Base-by-base conservation (phyloP, 2,113 vertebrate genomes). In the Halichoerus grypus region DNA sequence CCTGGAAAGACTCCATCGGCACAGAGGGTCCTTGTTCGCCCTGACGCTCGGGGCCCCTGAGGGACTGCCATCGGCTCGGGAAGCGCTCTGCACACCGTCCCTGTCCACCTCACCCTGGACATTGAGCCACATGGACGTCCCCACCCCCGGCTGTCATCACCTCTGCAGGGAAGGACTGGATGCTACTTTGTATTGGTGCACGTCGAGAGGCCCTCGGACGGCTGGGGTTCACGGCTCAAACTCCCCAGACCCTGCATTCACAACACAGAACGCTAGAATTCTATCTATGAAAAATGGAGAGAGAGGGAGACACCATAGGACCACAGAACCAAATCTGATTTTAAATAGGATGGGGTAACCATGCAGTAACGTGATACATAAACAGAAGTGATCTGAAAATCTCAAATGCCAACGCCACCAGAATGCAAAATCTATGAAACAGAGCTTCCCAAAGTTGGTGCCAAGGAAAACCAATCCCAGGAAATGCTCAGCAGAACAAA, bases 121-220 rank as follows among this genome's bases (percentile, higher is more conserved):
- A 0, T 0, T 2, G 19, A 6, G 33, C 36, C 4, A 13, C 5
- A 6, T 5, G 11, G 42, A 57, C 1, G 0, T 4, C 72, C n/a
- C 49, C 2, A 1, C 11, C 83, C n/a, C 1, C 2, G 16, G 12
- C 42, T 11, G 15, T 3, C 22, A 7, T 4, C 36, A 1, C 46
- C 28, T 71, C 91, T 0, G 0, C 42, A 36, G 92, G 14, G 59
- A 39, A 36, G 42, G 49, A 26, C 42, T 8, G 4, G 12, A 61
- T 0, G 21, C 28, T 14, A 4, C 51, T 57, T 51, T 1, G 5
- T 0, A 15, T 36, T 1, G 79, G 5, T 13, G 13, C 6, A 1
- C 0, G 16, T 72, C 12, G 8, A 12, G 21, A 61, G 42, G 59
- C 16, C 19, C 13, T 13, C 2, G 1, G 15, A 13, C 0, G 1